A percentile compares a stretch with the other conserved stretches of the same genome.
Evolutionary conservation across 2,797 vertebrate genomes (phyloP).

Genomic region (Cossypha niveicapilla): DNA sequence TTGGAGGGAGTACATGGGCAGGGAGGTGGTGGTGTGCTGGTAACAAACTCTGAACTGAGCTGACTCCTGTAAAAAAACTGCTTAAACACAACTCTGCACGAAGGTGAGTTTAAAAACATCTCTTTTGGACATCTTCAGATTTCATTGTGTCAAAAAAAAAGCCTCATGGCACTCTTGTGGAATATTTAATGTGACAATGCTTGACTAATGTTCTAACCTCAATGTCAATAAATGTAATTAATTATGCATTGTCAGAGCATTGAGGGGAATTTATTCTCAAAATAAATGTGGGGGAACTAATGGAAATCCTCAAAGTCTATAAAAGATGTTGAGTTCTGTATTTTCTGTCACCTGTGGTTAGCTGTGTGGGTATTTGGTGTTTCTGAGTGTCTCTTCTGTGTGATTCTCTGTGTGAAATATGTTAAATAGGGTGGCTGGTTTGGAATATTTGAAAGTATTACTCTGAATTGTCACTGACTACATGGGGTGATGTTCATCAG

Average conservation of each 20-base stretch:
- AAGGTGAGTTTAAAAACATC: neutral
- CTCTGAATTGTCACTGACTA: neutral
- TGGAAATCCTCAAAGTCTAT: neutral
- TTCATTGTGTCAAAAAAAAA: neutral
- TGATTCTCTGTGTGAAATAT: neutral
- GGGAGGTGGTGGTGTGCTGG: neutral
- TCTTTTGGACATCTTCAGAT: neutral
- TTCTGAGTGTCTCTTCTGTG: neutral
- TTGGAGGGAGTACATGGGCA: neutral
- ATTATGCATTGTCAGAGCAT: neutral
- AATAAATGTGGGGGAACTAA: neutral
- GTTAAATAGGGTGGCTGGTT: neutral
- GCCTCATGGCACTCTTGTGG: neutral
- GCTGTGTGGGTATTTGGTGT: neutral
- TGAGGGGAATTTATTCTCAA: neutral
- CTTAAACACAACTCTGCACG: neutral
- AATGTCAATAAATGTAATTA: neutral
- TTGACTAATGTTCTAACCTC: neutral
- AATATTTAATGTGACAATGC: neutral
- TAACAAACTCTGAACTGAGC: neutral
- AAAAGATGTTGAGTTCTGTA: neutral
- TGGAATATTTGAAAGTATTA: neutral
- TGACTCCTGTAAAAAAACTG: neutral
- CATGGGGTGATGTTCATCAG: neutral
- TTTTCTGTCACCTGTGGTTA: neutral